These are phyloP conservation scores for Microdon myrmicae DNA, from an alignment of 2,888 invertebrate genomes.

Conservation along the genomic window DNA sequence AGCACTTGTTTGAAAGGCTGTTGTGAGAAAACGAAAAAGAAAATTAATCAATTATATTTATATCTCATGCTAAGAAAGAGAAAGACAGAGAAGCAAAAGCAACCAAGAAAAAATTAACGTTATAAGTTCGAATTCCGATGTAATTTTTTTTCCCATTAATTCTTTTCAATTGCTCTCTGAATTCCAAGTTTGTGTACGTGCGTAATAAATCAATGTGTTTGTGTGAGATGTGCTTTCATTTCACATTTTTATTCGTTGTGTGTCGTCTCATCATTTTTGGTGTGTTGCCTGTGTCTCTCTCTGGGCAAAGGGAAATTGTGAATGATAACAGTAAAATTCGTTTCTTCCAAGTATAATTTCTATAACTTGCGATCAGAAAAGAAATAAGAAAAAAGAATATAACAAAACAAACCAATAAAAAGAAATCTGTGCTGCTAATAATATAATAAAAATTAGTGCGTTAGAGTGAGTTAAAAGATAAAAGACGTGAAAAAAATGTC, in stretches of 20 bases:
- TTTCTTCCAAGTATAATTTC: conserved; percentile 42
- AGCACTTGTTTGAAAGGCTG: conserved; percentile 3
- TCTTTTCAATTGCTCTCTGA: conserved; percentile 12
- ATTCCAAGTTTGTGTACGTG: conserved; percentile 16
- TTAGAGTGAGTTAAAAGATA: conserved; percentile 17
- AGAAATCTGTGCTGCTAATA: conserved; percentile 5
- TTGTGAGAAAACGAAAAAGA: conserved; percentile 29
- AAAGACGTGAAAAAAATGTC: conserved; percentile 39
- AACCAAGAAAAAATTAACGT: conserved; percentile 38
- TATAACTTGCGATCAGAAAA: conserved; percentile 17
- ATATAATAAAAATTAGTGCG: conserved; percentile 17
- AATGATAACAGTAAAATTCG: conserved; percentile 51
- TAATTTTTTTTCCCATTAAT: conserved; percentile 9
- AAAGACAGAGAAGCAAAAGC: conserved; percentile 16
- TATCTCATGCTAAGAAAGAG: conserved; percentile 7
- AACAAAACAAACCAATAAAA: conserved; percentile 8
- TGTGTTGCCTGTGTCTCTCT: conserved; percentile 11
- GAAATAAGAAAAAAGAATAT: conserved; percentile 3
- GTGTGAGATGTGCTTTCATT: conserved; percentile 39
- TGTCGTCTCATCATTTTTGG: too few species aligned
- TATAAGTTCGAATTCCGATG: conserved; percentile 24
- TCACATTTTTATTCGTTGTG: conserved; percentile 25
- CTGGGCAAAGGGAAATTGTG: conserved; percentile 37
- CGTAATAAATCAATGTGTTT: too few species aligned
- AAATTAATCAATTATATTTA: too few species aligned